These are phyloP conservation scores for Hylia prasina DNA, from an alignment of 2,113 vertebrate species.

Conservation along the genomic window DNA sequence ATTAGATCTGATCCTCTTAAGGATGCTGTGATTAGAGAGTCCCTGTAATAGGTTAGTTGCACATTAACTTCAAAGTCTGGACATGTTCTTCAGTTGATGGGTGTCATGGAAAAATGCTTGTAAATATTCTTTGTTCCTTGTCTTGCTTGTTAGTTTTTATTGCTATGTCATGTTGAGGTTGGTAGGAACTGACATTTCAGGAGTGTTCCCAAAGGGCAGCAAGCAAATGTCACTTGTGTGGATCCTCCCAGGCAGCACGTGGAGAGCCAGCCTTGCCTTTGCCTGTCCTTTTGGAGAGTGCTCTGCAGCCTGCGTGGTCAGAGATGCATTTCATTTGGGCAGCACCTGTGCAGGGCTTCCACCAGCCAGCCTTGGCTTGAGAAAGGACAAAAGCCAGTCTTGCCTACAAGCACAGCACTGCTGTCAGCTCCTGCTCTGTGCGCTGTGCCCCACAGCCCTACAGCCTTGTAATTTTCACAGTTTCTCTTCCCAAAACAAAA, in stretches of 20 bases:
- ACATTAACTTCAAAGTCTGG: background rate
- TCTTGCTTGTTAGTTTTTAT: background rate
- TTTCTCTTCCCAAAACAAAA: background rate
- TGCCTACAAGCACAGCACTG: background rate
- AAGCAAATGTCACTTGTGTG: background rate
- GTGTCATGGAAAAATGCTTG: background rate
- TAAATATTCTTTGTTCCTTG: background rate
- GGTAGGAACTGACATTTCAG: background rate
- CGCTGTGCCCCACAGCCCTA: background rate
- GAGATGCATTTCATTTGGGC: background rate
- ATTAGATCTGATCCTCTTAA: background rate
- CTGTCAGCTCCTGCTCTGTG: background rate
- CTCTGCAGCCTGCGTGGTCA: background rate
- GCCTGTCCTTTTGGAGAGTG: accelerated
- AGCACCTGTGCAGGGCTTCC: background rate
- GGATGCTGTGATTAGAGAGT: background rate
- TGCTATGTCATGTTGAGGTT: background rate
- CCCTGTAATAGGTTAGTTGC: background rate
- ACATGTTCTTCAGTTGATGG: background rate
- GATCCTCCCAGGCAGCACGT: background rate
- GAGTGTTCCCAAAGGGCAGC: background rate
- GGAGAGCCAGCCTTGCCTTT: background rate
- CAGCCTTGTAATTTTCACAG: accelerated
- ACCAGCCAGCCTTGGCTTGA: background rate
- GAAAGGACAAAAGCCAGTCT: background rate